Conservation (phyloP, 2,797 vertebrate species). For the Austrolebias charrua region DNA sequence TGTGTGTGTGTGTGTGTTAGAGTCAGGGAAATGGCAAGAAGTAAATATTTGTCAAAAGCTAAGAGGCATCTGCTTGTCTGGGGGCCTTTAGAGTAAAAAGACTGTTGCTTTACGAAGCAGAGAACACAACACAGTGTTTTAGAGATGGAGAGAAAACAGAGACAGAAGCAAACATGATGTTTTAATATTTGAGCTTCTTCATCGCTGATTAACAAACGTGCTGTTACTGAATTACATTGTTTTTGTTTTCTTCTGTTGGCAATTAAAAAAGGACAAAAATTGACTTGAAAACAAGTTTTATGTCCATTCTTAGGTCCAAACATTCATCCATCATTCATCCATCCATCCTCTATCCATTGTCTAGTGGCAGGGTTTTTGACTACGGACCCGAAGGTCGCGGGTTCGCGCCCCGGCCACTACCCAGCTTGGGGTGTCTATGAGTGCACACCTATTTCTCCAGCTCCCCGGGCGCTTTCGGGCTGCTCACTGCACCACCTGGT, state of each 20-base stretch:
- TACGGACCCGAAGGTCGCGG: no score
- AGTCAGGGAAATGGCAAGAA: slow-evolving; percentile 56
- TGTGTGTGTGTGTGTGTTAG: not conserved
- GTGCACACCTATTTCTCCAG: no score
- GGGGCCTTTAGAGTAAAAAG: slow-evolving; percentile 54
- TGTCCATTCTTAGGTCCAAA: not conserved
- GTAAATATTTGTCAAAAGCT: slow-evolving; percentile 79
- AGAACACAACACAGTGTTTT: slow-evolving; percentile 34
- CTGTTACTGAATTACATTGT: not conserved
- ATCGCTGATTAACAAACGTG: slow-evolving; percentile 3
- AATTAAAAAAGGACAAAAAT: no score
- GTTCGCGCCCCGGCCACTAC: no score
- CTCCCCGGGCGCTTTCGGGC: no score
- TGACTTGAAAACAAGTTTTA: no score
- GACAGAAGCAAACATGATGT: not conserved
- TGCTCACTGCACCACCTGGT: no score
- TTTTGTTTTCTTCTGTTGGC: no score
- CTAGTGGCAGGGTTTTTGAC: no score
- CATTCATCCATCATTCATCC: not conserved
- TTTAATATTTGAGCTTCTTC: slow-evolving; percentile 2
- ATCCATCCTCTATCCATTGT: no score
- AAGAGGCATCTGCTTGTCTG: slow-evolving; percentile 70
- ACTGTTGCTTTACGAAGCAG: slow-evolving; percentile 39
- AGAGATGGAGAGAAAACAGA: not conserved
- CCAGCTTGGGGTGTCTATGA: no score